These are phyloP conservation scores for Procambarus clarkii DNA, from an alignment of 1,140 invertebrate genomes.

Conservation along the genomic window DNA sequence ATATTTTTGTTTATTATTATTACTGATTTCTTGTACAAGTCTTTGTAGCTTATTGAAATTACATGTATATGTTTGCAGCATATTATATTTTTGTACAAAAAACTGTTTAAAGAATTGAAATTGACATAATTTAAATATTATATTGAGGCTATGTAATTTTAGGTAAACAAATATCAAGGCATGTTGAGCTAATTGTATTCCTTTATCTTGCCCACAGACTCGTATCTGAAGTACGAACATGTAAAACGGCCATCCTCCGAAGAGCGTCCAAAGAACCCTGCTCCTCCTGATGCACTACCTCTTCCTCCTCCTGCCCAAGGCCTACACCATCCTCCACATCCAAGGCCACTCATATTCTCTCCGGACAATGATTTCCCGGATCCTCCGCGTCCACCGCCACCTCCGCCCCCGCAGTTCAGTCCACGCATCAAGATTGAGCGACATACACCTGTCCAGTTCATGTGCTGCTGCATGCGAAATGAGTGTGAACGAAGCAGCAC, in stretches of 20 bases:
- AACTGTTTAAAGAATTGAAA: too few species aligned
- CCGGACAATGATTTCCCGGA: constrained; percentile 65
- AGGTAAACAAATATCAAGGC: too few species aligned
- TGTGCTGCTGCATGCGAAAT: constrained; percentile 72
- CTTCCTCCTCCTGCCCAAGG: constrained; percentile 44
- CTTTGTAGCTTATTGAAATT: too few species aligned
- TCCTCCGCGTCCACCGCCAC: constrained; percentile 62
- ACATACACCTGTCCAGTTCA: constrained; percentile 68
- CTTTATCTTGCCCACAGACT: constrained; percentile 40
- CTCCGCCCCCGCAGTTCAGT: constrained; percentile 70
- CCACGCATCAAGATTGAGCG: constrained; percentile 70
- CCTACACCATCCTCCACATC: constrained; percentile 55
- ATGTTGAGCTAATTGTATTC: neutral
- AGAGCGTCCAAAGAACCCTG: constrained; percentile 71
- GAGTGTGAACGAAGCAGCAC: constrained; percentile 68
- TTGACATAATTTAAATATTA: too few species aligned
- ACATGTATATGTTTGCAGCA: too few species aligned
- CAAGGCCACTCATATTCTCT: constrained; percentile 68
- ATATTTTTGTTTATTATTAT: too few species aligned
- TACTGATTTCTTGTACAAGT: too few species aligned
- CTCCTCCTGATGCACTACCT: constrained; percentile 65
- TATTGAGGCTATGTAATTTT: too few species aligned
- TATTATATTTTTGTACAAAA: too few species aligned
- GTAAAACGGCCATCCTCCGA: constrained; percentile 71
- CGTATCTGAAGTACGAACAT: constrained; percentile 68